Conservation (phyloP, 2,888 invertebrate species). For the Tetanocera ferruginea region DNA sequence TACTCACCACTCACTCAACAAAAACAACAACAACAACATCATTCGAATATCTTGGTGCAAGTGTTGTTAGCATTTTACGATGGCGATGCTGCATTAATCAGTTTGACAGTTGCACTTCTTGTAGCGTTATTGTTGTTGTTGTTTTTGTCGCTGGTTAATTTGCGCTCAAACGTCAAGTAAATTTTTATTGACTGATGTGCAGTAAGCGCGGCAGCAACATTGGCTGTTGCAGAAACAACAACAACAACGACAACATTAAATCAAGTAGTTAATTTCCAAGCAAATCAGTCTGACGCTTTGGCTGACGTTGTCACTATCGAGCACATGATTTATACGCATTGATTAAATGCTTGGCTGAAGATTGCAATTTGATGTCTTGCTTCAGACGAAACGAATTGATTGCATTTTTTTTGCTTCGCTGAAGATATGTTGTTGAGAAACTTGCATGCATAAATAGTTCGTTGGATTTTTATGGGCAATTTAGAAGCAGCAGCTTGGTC, state of each 20-base stretch:
- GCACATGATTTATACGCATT: slow-evolving; percentile 58
- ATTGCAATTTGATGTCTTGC: slow-evolving; percentile 10
- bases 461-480: too few species aligned
- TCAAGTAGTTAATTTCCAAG: slow-evolving; percentile 35
- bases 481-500: too few species aligned
- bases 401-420: background rate
- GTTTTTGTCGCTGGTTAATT: slow-evolving; percentile 36
- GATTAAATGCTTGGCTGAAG: slow-evolving; percentile 11
- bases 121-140: background rate
- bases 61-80: too few species aligned
- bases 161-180: slow-evolving; percentile 40
- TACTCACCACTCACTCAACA: too few species aligned
- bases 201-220: slow-evolving; percentile 7
- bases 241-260: slow-evolving; percentile 22
- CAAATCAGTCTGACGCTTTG: too few species aligned
- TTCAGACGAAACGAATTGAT: slow-evolving; percentile 1
- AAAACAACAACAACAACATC: too few species aligned
- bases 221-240: background rate
- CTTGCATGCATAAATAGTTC: too few species aligned
- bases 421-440: too few species aligned
- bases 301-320: background rate
- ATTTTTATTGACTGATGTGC: slow-evolving; percentile 47
- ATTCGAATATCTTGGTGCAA: too few species aligned
- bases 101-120: too few species aligned
- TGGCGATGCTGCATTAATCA: too few species aligned